phyloP scores from a whole-genome alignment of 2,797 vertebrate genomes.

The Gallirallus australis region DNA sequence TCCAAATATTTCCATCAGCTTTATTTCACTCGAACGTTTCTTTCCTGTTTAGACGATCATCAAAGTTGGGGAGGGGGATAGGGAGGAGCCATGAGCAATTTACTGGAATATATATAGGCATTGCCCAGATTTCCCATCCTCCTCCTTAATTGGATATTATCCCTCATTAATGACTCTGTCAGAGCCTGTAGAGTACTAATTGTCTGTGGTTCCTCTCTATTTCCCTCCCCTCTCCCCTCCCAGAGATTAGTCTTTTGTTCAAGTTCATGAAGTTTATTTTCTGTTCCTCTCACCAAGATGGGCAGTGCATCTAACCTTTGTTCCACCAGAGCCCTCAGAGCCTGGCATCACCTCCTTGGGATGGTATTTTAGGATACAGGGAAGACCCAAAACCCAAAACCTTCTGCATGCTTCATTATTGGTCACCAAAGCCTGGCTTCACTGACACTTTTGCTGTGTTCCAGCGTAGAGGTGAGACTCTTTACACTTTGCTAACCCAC shows the following conservation, averaged over 20 bases:
- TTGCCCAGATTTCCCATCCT: constrained; percentile 58
- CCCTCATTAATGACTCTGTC: constrained; percentile 64
- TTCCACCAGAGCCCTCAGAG: constrained; percentile 25
- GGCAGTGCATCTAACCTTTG: constrained; percentile 15
- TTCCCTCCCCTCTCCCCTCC: constrained; percentile 24
- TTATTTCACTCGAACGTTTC: not conserved
- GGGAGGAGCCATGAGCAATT: constrained; percentile 16
- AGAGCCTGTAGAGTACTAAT: constrained; percentile 62
- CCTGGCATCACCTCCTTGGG: not conserved
- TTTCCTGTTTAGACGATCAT: constrained; percentile 6
- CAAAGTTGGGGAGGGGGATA: constrained; percentile 21
- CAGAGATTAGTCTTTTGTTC: constrained; percentile 67
- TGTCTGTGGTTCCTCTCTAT: constrained; percentile 46
- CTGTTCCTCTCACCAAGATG: constrained; percentile 40
- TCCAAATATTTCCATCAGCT: constrained; percentile 38
- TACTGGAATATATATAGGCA: constrained; percentile 46
- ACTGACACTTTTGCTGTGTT: fast-evolving
- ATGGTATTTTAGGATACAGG: constrained; percentile 14
- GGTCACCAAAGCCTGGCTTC: not conserved
- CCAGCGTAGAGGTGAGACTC: not conserved
- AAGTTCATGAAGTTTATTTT: constrained; percentile 68
- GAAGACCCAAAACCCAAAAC: not conserved
- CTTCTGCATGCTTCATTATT: not conserved
- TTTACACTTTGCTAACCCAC: fast-evolving
- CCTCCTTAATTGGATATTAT: constrained; percentile 63